These are phyloP conservation scores for Euglossa dilemma DNA, from an alignment of 1,140 invertebrate genomes.

Conservation along the genomic window DNA sequence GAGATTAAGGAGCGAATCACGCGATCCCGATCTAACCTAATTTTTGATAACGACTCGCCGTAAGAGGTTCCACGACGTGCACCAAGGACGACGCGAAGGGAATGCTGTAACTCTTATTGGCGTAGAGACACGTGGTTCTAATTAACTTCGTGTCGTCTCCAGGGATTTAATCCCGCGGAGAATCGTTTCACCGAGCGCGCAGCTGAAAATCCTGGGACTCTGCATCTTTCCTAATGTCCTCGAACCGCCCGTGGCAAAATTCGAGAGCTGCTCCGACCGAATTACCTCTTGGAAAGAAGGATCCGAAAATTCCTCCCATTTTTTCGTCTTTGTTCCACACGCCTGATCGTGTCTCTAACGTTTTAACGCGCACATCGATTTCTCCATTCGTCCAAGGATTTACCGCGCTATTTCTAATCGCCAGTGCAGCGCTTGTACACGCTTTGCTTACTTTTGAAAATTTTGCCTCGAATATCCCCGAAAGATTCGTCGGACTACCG, in stretches of 20 bases:
- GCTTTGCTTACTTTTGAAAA: too few relatives aligned
- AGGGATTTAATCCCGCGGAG: conserved; percentile 67
- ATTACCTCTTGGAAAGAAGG: background rate
- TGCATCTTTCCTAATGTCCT: conserved; percentile 58
- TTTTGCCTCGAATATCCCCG: too few relatives aligned
- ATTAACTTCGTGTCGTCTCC: conserved; percentile 63
- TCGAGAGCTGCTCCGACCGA: conserved; percentile 45
- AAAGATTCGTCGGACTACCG: too few relatives aligned
- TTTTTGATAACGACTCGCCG: conserved; percentile 18
- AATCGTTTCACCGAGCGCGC: conserved; percentile 39
- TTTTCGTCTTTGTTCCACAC: too few relatives aligned
- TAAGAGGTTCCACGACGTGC: background rate
- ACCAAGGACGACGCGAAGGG: background rate
- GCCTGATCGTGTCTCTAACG: too few relatives aligned
- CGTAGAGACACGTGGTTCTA: conserved; percentile 61
- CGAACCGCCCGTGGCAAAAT: conserved; percentile 49
- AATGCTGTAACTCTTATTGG: conserved; percentile 58
- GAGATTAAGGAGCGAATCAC: conserved; percentile 14
- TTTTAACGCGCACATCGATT: too few relatives aligned
- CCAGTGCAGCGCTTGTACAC: too few relatives aligned
- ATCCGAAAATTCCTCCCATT: background rate
- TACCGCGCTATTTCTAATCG: too few relatives aligned
- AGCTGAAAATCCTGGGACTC: conserved; percentile 53
- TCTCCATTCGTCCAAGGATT: too few relatives aligned
- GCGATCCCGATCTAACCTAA: background rate